Evolutionary conservation across 2,113 vertebrate species (phyloP).

Genomic region (Anser cygnoides): DNA sequence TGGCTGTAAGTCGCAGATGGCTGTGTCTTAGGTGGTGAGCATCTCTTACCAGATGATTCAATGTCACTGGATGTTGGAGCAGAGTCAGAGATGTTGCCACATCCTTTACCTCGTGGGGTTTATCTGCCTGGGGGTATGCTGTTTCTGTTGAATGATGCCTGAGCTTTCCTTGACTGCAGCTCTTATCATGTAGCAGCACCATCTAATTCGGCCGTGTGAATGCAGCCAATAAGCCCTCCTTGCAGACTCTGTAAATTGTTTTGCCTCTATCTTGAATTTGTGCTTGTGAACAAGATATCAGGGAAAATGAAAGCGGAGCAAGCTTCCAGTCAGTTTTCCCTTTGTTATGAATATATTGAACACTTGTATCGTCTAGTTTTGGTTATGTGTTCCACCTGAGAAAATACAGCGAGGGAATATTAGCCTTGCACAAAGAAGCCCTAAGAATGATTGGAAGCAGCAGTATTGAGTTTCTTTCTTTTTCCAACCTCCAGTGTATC

Average conservation of each 20-base stretch:
- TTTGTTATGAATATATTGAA: not conserved
- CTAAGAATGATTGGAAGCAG: not conserved
- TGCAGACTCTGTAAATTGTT: not conserved
- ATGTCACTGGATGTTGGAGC: not conserved
- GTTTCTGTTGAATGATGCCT: not conserved
- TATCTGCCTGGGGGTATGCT: not conserved
- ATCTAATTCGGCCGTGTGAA: not conserved
- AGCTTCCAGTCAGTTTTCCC: not conserved
- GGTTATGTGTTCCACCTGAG: not conserved
- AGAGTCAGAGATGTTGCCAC: not conserved
- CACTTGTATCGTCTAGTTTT: not conserved
- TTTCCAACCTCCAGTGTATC: not conserved
- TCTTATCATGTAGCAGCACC: not conserved
- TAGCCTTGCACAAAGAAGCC: not conserved
- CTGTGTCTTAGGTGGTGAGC: not conserved
- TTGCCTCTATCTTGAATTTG: not conserved
- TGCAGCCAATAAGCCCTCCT: not conserved
- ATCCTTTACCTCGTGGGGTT: not conserved
- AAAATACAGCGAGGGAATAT: not conserved
- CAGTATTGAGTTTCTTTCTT: not conserved
- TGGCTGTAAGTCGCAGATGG: constrained; percentile 15
- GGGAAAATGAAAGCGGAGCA: not conserved
- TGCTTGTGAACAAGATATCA: not conserved
- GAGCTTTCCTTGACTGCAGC: not conserved
- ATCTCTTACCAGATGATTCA: not conserved